Conservation (phyloP, 2,113 vertebrate genomes). For the Phrynosoma blainvillii region DNA sequence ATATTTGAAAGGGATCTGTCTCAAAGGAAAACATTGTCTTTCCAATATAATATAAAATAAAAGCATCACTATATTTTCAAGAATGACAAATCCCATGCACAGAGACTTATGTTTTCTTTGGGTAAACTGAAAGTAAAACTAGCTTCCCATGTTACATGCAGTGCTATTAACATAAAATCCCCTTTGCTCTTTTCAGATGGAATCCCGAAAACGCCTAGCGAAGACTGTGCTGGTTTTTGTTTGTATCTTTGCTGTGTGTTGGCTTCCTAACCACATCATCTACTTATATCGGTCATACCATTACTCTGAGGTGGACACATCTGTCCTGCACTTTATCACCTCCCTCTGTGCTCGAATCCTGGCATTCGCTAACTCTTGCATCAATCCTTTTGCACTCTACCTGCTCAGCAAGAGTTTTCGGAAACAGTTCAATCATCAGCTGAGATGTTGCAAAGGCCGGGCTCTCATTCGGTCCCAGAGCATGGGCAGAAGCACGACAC, state of each 20-base stretch:
- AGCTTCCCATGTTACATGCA: not conserved
- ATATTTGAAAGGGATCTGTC: not conserved
- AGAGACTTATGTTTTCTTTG: not conserved
- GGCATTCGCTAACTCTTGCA: slow-evolving; percentile 94
- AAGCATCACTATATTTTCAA: not conserved
- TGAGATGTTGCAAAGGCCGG: slow-evolving; percentile 83
- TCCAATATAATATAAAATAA: not conserved
- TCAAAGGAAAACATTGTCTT: not conserved
- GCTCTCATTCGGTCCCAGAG: slow-evolving; percentile 76
- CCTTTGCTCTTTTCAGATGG: slow-evolving; percentile 79
- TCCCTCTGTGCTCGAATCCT: slow-evolving; percentile 90
- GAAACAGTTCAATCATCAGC: slow-evolving; percentile 94
- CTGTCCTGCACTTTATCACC: slow-evolving; percentile 87
- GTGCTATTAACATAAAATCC: slow-evolving; percentile 30
- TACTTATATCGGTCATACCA: slow-evolving; percentile 96
- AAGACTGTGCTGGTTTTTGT: slow-evolving; percentile 96
- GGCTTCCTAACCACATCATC: slow-evolving; percentile 94
- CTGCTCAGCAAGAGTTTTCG: slow-evolving; percentile 93
- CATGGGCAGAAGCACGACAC: slow-evolving; percentile 79
- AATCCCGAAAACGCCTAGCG: slow-evolving; percentile 93
- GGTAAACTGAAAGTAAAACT: not conserved
- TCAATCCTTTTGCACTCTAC: slow-evolving; percentile 96
- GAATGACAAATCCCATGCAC: not conserved
- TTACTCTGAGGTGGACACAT: slow-evolving; percentile 94
- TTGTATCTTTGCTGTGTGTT: slow-evolving; percentile 93